Evolutionary conservation across 2,888 invertebrate species (phyloP).

Genomic region (Ichneumoninae sp.): DNA sequence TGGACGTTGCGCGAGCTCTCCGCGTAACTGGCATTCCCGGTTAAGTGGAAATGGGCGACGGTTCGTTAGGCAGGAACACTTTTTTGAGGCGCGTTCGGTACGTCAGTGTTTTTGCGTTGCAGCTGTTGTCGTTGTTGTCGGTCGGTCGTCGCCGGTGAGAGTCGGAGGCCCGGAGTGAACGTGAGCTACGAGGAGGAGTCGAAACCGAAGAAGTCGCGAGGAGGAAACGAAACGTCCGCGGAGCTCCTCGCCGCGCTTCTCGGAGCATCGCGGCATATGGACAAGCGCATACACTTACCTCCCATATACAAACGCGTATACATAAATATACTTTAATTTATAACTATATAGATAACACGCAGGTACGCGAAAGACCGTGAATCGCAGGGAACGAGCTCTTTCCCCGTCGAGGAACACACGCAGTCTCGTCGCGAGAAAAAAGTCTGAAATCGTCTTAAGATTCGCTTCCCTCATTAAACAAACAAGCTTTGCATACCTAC

Average conservation of each 20-base stretch:
- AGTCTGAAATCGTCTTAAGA: constrained; percentile 81
- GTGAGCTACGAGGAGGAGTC: constrained; percentile 43
- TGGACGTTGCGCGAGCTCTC: constrained; percentile 58
- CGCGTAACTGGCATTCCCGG: constrained; percentile 74
- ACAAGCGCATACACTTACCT: constrained; percentile 47
- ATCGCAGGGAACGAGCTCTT: constrained; percentile 39
- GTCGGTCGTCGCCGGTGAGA: constrained; percentile 45
- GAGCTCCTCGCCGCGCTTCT: constrained; percentile 36
- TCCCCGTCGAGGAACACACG: constrained; percentile 35
- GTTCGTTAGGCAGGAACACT: constrained; percentile 82
- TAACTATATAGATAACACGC: constrained; percentile 19
- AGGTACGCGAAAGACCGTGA: constrained; percentile 65
- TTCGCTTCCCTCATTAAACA: constrained; percentile 84
- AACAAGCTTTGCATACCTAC: constrained; percentile 80
- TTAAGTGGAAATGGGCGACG: constrained; percentile 79
- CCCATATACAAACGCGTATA: background rate
- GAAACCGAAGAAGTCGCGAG: constrained; percentile 6
- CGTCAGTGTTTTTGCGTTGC: constrained; percentile 74
- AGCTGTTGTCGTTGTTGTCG: constrained; percentile 69
- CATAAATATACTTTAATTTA: constrained; percentile 26
- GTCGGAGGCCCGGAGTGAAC: constrained; percentile 42
- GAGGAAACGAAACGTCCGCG: constrained; percentile 32
- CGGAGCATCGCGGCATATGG: constrained; percentile 65
- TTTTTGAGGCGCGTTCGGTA: constrained; percentile 76
- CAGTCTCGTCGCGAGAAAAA: constrained; percentile 71